These are phyloP conservation scores for Helicoverpa assulta DNA, from an alignment of 2,888 invertebrate species.

Conservation along the genomic window DNA sequence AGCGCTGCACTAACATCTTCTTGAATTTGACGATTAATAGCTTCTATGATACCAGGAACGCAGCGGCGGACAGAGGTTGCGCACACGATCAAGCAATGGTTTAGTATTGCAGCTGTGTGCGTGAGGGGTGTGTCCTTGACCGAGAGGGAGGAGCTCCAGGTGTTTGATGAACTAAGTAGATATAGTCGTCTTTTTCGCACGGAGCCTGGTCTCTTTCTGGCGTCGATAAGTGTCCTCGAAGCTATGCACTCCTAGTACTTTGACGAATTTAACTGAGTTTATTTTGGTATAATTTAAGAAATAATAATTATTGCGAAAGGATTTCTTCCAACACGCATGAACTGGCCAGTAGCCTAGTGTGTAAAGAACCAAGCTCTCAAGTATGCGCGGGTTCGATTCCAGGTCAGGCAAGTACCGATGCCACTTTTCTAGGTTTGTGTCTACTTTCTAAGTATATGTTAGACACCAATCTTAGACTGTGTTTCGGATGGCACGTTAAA, in stretches of 20 bases:
- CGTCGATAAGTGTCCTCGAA: neutral
- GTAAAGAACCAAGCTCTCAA: no score
- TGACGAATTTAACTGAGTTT: constrained; percentile 5
- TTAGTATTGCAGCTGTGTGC: neutral
- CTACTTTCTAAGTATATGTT: no score
- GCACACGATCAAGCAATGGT: no score
- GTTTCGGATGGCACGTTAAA: no score
- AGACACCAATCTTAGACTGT: no score
- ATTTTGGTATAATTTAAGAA: constrained; percentile 1
- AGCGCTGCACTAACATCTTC: constrained; percentile 15
- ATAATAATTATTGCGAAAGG: neutral
- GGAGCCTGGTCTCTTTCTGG: constrained; percentile 6
- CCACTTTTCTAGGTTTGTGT: no score
- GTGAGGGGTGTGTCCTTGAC: constrained; percentile 7
- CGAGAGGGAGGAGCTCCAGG: constrained; percentile 3
- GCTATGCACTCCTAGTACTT: constrained; percentile 14
- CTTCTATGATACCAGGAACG: no score
- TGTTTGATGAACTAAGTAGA: constrained; percentile 1
- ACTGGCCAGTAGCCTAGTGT: no score
- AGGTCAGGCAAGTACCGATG: no score
- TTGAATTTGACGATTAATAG: neutral
- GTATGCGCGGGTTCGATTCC: no score
- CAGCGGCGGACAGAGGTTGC: no score
- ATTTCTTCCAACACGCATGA: constrained; percentile 8
- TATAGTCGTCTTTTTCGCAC: constrained; percentile 6